phyloP scores from a whole-genome alignment of 2,113 vertebrate genomes.

The Dendrocopos noguchii region DNA sequence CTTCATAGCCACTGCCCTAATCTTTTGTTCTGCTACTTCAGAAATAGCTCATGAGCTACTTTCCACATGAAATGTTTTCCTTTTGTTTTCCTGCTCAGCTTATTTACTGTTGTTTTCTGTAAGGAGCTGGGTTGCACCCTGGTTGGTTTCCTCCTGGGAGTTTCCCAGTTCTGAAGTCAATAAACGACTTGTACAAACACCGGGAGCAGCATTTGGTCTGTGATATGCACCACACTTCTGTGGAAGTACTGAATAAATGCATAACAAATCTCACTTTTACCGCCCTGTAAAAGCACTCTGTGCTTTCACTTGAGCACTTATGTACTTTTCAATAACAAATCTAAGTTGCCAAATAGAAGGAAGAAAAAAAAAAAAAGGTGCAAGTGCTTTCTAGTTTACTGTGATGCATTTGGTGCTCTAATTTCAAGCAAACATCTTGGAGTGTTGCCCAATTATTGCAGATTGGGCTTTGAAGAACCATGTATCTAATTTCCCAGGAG shows the following conservation, averaged over 20 bases:
- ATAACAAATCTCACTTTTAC: background rate
- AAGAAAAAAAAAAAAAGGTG: background rate
- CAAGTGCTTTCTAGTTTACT: background rate
- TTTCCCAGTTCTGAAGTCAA: background rate
- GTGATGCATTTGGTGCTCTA: background rate
- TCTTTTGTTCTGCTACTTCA: background rate
- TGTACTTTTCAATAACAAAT: background rate
- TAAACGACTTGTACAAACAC: background rate
- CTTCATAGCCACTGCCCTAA: fast-evolving
- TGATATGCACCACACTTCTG: background rate
- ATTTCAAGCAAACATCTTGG: background rate
- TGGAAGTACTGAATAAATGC: slow-evolving; percentile 19
- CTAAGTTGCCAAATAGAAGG: background rate
- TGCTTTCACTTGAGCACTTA: background rate
- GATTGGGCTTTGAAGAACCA: slow-evolving; percentile 8
- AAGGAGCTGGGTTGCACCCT: background rate
- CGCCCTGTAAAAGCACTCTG: background rate
- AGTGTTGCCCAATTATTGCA: background rate
- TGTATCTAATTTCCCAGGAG: slow-evolving; percentile 10
- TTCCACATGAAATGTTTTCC: background rate
- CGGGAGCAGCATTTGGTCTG: background rate
- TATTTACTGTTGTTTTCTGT: slow-evolving; percentile 1
- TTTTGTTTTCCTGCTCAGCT: background rate
- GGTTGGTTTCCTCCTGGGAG: slow-evolving; percentile 23
- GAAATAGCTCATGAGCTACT: background rate